phyloP scores from a whole-genome alignment of 2,113 vertebrate species.

The Cyphomyrus discorhynchus region DNA sequence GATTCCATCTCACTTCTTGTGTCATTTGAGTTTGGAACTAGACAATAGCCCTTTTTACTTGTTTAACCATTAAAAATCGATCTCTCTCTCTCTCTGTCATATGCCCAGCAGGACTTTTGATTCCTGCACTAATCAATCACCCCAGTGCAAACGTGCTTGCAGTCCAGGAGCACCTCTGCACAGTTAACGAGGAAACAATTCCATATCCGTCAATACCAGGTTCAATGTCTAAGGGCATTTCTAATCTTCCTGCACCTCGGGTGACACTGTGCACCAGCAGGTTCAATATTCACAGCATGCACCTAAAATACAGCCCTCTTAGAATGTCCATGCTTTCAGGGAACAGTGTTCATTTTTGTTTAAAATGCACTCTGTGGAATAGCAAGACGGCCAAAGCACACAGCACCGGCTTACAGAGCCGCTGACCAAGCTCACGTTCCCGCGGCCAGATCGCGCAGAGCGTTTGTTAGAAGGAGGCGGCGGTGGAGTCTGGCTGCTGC shows the following conservation, averaged over 20 bases:
- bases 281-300: background rate
- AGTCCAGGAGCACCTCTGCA: background rate
- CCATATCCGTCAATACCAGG: background rate
- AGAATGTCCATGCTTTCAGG: background rate
- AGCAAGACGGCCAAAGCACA: background rate
- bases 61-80: constrained; percentile 25
- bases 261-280: background rate
- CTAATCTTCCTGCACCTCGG: background rate
- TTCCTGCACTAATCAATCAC: constrained; percentile 23
- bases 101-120: background rate
- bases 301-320: background rate
- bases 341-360: background rate
- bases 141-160: constrained; percentile 12
- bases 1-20: constrained; percentile 14
- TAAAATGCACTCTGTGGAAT: background rate
- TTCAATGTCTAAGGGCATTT: background rate
- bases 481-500: background rate
- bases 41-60: constrained; percentile 22
- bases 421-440: background rate
- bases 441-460: background rate
- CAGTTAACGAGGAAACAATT: constrained; percentile 21
- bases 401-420: background rate
- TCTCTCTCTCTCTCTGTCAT: background rate
- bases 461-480: background rate
- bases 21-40: background rate